Percentiles rank a stretch among this genome's conserved stretches.
Evolutionary conservation across 2,888 invertebrate species (phyloP).

Genomic region (Cataglyphis rosenhaueri): DNA sequence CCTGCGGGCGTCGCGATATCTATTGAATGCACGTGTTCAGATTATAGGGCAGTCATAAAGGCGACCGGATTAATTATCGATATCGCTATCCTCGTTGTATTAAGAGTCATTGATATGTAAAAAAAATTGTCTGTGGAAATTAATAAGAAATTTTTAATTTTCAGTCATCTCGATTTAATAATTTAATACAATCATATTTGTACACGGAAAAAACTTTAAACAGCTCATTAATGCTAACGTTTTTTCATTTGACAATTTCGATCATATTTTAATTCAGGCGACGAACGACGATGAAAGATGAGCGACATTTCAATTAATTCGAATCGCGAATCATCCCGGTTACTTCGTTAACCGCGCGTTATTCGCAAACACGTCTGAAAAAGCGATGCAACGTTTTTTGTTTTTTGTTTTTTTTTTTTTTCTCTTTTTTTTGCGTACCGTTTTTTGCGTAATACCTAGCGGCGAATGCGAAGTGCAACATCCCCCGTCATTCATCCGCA

Average conservation of each 20-base stretch:
- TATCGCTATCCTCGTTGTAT: not conserved
- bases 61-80: not conserved
- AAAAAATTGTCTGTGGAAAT: not conserved
- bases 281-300: not conserved
- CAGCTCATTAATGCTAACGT: not conserved
- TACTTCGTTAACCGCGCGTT: not conserved
- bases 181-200: not conserved
- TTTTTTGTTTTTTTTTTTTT: not conserved
- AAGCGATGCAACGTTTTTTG: not conserved
- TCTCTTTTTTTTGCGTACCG: not conserved
- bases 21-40: not conserved
- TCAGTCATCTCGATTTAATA: not conserved
- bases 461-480: constrained; percentile 39
- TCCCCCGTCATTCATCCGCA: constrained; percentile 20
- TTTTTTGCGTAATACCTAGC: constrained; percentile 50
- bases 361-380: not conserved
- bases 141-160: not conserved
- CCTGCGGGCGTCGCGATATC: constrained; percentile 12
- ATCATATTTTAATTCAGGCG: constrained; percentile 8
- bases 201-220: not conserved
- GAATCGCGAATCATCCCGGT: not conserved
- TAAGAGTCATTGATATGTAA: not conserved
- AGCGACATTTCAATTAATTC: constrained; percentile 37
- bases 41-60: not conserved
- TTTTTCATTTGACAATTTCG: not conserved